Percentiles rank a stretch among this genome's conserved stretches.
Evolutionary conservation across 2,888 invertebrate genomes (phyloP).

Genomic region (Chloroclystis v-ata): DNA sequence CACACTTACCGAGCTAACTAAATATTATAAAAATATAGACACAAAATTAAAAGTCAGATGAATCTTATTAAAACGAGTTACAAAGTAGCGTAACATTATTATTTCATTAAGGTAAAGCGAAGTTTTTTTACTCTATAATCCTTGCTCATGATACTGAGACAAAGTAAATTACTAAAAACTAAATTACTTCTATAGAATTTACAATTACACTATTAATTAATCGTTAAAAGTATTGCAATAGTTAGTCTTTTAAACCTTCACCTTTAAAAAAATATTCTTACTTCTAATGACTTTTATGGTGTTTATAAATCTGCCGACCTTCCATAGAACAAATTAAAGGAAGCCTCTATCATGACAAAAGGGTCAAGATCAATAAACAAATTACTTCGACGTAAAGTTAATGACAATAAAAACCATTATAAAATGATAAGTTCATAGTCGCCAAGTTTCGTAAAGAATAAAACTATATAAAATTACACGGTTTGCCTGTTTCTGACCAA

Average conservation of each 20-base stretch:
- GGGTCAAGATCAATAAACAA: conserved; percentile 24
- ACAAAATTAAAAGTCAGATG: too few species aligned
- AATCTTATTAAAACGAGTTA: too few species aligned
- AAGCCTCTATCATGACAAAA: conserved; percentile 11
- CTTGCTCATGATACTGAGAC: too few species aligned
- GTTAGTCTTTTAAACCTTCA: not conserved
- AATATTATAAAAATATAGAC: too few species aligned
- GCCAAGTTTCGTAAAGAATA: conserved; percentile 32
- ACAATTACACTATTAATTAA: too few species aligned
- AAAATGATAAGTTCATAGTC: conserved; percentile 19
- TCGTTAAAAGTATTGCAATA: not conserved
- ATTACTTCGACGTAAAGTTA: conserved; percentile 18
- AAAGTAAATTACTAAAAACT: too few species aligned
- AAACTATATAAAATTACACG: conserved; percentile 56
- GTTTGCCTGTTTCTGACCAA: conserved; percentile 46
- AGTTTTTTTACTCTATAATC: not conserved
- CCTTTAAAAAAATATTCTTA: not conserved
- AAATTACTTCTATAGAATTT: too few species aligned
- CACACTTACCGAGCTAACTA: too few species aligned
- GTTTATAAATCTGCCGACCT: conserved; percentile 11
- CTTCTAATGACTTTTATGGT: not conserved
- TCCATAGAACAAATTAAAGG: conserved; percentile 20
- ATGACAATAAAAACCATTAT: conserved; percentile 20
- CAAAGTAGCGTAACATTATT: too few species aligned
- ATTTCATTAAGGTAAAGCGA: too few species aligned